Base-by-base conservation (phyloP, 2,888 invertebrate species). In the Ectemnius cavifrons region DNA sequence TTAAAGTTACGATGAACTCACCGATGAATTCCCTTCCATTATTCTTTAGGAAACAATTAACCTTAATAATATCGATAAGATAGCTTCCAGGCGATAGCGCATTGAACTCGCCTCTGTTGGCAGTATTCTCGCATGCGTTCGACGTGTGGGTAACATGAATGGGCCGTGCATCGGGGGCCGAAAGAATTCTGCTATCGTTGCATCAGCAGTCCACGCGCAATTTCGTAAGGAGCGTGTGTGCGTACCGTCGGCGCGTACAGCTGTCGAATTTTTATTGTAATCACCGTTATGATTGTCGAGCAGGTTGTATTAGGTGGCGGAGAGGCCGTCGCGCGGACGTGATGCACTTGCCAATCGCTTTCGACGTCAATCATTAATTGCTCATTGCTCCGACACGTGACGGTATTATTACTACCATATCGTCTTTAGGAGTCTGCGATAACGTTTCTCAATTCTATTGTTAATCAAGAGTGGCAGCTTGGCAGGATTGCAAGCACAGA, bases 41-140 rank as follows among this genome's bases (percentile, higher is more conserved):
- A 77, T 78, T 64, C 71, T 56, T 77, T 63, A 78, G 81, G 85
- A 86, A 88, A 89, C 88, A 89, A 89, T 89, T 88, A 88, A 86
- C 85, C 81, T 82, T 88, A 88, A 87, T 88, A 86, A 83, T 52
- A 52, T 52, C 85, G 81, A 86, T 85, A 84, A 87, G 87, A 85
- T 87, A 79, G 86, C 86, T 88, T 85, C 86, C 88, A 88, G 80
- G 78, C 72, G 37, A 37, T 37, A 11, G 37, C 37, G 8, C 37
- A 37, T 37, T n/a, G 45, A 37, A 14, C 46, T 18, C 18, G 58
- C 58, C 6, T 18, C 18, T 20, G 45, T 14, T 11, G 18, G 58
- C 59, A 23, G 27, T 27, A 23, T 46, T 23, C 45, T n/a, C 61
- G 60, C 37, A 37, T 11, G 37, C 11, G 37, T 11, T 8, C 6